phyloP scores from a whole-genome alignment of 2,113 vertebrate species.

The Cyprinus carpio region DNA sequence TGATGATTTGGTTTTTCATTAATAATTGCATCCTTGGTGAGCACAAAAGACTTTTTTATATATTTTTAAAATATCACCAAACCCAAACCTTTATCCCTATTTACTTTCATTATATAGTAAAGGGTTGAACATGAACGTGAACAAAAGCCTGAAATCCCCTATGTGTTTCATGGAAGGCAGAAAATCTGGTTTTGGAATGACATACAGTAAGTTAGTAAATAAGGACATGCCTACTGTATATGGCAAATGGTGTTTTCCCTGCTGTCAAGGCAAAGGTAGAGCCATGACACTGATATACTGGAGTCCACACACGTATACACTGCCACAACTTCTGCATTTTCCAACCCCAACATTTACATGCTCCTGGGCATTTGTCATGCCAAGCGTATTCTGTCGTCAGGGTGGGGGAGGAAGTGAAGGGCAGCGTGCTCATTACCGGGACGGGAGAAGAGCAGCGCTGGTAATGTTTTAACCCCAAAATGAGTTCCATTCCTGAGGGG shows the following conservation, averaged over 20 bases:
- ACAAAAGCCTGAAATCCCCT: not conserved
- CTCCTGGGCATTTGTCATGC: constrained; percentile 72
- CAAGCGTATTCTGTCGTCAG: constrained; percentile 72
- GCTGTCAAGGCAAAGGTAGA: not conserved
- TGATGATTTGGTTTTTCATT: too few relatives aligned
- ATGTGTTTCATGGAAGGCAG: not conserved
- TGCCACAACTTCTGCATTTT: constrained; percentile 58
- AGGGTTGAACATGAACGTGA: too few relatives aligned
- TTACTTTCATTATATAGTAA: too few relatives aligned
- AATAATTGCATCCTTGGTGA: too few relatives aligned
- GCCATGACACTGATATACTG: constrained; percentile 46
- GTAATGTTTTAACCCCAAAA: constrained; percentile 72
- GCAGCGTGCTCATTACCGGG: constrained; percentile 64
- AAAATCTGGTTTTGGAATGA: not conserved
- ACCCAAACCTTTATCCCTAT: not conserved
- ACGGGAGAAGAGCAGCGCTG: constrained; percentile 61
- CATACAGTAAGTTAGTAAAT: not conserved
- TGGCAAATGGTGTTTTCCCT: not conserved
- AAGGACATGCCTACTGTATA: not conserved
- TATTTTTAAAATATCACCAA: not conserved
- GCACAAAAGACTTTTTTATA: not conserved
- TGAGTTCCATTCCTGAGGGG: constrained; percentile 71
- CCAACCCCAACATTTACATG: constrained; percentile 69
- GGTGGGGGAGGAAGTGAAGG: constrained; percentile 24
- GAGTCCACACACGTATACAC: constrained; percentile 35